phyloP scores from a whole-genome alignment of 2,888 invertebrate species.

The Periphyllus acericola region DNA sequence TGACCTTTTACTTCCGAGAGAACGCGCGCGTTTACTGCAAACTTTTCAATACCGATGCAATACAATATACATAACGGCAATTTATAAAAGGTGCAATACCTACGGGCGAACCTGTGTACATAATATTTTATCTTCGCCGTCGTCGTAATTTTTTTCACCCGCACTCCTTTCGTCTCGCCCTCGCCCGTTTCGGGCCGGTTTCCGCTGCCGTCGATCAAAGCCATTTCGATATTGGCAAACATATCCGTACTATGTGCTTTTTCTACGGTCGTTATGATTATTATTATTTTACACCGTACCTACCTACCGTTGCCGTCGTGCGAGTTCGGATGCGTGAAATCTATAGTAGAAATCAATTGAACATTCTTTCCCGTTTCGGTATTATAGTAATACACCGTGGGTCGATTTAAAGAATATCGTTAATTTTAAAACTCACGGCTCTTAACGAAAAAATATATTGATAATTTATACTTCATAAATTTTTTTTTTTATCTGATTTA shows the following conservation, averaged over 20 bases:
- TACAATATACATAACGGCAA: neutral
- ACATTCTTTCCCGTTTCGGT: no score
- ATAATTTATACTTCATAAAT: no score
- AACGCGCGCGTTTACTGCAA: neutral
- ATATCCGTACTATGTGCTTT: no score
- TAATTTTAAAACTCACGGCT: no score
- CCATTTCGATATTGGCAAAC: no score
- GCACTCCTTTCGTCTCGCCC: neutral
- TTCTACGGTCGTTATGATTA: no score
- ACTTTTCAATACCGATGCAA: constrained; percentile 1
- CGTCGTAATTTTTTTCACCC: neutral
- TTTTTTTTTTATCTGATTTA: neutral
- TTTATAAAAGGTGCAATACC: constrained; percentile 5
- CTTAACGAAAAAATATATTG: neutral
- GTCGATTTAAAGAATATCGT: no score
- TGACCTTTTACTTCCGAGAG: constrained; percentile 6
- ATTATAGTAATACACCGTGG: no score
- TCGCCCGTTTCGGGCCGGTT: neutral
- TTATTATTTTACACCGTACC: no score
- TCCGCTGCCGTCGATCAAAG: neutral
- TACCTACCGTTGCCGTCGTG: no score
- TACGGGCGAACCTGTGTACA: neutral
- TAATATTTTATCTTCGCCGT: neutral
- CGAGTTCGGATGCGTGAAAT: no score
- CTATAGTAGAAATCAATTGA: no score